Base-by-base conservation (phyloP, 53 echinoderm and acorn worm genomes). In the Antedon mediterranea region DNA sequence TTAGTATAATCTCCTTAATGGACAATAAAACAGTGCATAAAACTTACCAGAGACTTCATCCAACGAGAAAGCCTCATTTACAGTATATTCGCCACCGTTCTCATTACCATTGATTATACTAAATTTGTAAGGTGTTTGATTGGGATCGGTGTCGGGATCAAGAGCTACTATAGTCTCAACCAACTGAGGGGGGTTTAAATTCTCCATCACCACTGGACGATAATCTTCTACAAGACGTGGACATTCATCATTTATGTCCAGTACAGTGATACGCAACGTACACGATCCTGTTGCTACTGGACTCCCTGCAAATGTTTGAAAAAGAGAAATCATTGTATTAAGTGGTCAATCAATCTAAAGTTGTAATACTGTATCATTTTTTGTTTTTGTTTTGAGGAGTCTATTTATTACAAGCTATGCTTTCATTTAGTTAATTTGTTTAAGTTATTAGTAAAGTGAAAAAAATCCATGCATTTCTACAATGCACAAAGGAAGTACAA, bases 211-310 rank as follows among this genome's bases (percentile, higher is more conserved):
- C 6, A 32, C 43, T 2, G 90, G 86, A 7, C 11, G 43, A 80
- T 93, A 92, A 30, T 89, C 83, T 31, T 90, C 83, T 0, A 80
- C 84, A 74, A 98, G 93, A 30, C 76, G 78, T 26, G 98, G 98
- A 8, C 86, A 84, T 0, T 92, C 90, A 78, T 98, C 98, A 43
- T 93, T 85, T n/a, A 98, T 86, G 32, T 98, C 98, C 0, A 13
- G 23, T 0, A 92, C 43, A 11, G 74, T 82, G 6, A 97, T 74
- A 23, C 14, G 34, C 0, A 98, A 73, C 20, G 83, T 93, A 0
- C 90, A 88, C 23, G 79, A 79, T 31, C 98, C 98, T n/a, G 85
- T 81, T 76, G 86, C 73, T 3, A 87, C 84, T 27, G 92, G 98
- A 0, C 30, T 82, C 23, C 90, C 98, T 98, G 77, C 26, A 31